Evolutionary conservation across 1,140 invertebrate species (phyloP), one percentile per base, ranked within the genome.

Genomic region (Meloidogyne exigua): DNA sequence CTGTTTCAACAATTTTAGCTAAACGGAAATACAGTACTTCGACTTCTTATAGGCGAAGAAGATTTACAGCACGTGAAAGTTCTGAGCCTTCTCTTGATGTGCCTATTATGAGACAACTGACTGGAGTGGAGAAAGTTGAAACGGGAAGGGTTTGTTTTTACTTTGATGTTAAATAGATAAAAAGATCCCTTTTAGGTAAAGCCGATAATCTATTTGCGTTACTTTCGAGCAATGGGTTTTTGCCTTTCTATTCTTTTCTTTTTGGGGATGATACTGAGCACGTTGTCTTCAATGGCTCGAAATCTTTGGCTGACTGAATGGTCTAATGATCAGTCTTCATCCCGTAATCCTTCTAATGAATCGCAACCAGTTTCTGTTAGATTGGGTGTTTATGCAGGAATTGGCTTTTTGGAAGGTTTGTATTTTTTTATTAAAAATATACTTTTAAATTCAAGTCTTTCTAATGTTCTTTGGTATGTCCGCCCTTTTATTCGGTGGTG

Each of bases 231-330:
- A 25, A 87, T 86, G 85, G 82, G 85, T 21, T 64, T 83, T 15
- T 63, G 63, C n/a, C 70, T 87, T 21, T 82, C 79, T 36, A 12
- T 73, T 5, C 64, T 85, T 11, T 86, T 86, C 18, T 11, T 79
- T n/a, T 72, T 84, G 28, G 85, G 85, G 23, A 80, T 86, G 75
- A 83, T 73, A 13, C 25, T 77, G 0, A 79, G 77, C 28, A 87
- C 85, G 1, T 44, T 82, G 15, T 76, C 83, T 21, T 87, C 85
- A 36, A 86, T 86, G 82, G 63, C 70, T 42, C 72, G 85, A 57
- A 86, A 86, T 72, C 69, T 86, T n/a, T 86, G 85, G 85, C 79
- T 86, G 0, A 82, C 85, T 23, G 84, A 84, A 66, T 86, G 85
- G 83, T 83, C 28, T 65, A 73, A 73, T 39, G 72, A 73, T 49